phyloP scores from a whole-genome alignment of 2,113 vertebrate species.

The Oostethus manadensis region DNA sequence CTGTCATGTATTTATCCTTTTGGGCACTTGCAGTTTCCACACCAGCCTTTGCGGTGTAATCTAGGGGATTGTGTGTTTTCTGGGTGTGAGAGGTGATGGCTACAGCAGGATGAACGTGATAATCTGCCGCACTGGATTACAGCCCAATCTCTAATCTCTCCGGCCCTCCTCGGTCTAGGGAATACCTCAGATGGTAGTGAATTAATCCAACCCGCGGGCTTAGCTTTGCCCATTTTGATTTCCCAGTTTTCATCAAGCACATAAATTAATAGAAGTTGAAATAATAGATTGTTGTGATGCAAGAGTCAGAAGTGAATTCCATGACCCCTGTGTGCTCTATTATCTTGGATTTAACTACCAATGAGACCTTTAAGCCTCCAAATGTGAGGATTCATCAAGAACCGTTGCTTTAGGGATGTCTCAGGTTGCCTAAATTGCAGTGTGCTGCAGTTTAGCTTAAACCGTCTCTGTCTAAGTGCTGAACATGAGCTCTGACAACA shows the following conservation, averaged over 20 bases:
- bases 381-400: slow-evolving; percentile 70
- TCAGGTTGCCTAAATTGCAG: slow-evolving; percentile 58
- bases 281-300: slow-evolving; percentile 54
- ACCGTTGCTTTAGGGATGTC: slow-evolving; percentile 60
- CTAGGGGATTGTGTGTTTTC: slow-evolving; percentile 63
- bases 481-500: slow-evolving; percentile 35
- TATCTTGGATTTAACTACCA: slow-evolving; percentile 60
- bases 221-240: slow-evolving; percentile 66
- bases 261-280: slow-evolving; percentile 43
- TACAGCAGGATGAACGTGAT: slow-evolving; percentile 67
- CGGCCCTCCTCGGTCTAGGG: slow-evolving; percentile 49
- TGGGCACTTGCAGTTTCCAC: slow-evolving; percentile 33
- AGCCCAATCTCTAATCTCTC: slow-evolving; percentile 70
- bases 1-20: slow-evolving; percentile 35
- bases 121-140: slow-evolving; percentile 72
- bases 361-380: slow-evolving; percentile 60
- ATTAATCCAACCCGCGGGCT: slow-evolving; percentile 21
- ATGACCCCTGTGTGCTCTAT: slow-evolving; percentile 43
- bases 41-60: slow-evolving; percentile 53
- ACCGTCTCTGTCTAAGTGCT: slow-evolving; percentile 31
- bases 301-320: slow-evolving; percentile 44
- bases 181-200: slow-evolving; percentile 44
- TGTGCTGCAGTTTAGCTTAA: slow-evolving; percentile 47
- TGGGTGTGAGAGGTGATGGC: slow-evolving; percentile 67
- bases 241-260: slow-evolving; percentile 43